Percentiles rank a stretch among this genome's conserved stretches.
Evolutionary conservation across 2,797 vertebrate genomes (phyloP).

Genomic region (Gobionotothen gibberifrons): DNA sequence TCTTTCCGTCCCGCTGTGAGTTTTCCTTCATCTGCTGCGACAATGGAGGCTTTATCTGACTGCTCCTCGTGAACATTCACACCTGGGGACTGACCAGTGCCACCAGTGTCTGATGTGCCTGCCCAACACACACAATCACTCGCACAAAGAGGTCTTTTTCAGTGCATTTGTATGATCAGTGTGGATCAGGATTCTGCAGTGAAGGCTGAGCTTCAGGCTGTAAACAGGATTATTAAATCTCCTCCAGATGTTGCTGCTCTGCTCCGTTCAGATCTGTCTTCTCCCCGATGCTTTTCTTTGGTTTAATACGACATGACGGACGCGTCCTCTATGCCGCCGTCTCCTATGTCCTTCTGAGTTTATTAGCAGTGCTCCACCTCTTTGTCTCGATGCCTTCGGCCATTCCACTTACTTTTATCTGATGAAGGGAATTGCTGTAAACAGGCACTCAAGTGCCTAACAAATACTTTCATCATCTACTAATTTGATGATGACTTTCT

Average conservation of each 20-base stretch:
- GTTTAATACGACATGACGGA: conserved; percentile 23
- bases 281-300: conserved; percentile 6
- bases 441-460: not conserved
- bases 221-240: conserved; percentile 59
- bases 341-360: conserved; percentile 3
- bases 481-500: not conserved
- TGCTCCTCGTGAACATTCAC: conserved; percentile 22
- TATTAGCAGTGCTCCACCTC: not conserved
- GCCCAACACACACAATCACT: not conserved
- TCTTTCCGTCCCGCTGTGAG: not conserved
- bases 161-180: conserved; percentile 30
- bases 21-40: conserved; percentile 49
- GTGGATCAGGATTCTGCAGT: conserved; percentile 30
- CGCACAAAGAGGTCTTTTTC: conserved; percentile 3
- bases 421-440: not conserved
- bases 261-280: conserved; percentile 27
- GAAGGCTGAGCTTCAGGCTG: conserved; percentile 29
- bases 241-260: conserved; percentile 54
- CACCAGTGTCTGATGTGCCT: conserved; percentile 32
- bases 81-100: conserved; percentile 42
- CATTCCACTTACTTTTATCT: conserved; percentile 3
- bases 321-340: not conserved
- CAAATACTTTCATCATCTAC: not conserved
- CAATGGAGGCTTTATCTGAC: conserved; percentile 53
- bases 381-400: not conserved